A percentile compares a stretch with the other conserved stretches of the same genome.
phyloP scores from a whole-genome alignment of 2,888 invertebrate genomes.

The Ochropleura leucogaster region DNA sequence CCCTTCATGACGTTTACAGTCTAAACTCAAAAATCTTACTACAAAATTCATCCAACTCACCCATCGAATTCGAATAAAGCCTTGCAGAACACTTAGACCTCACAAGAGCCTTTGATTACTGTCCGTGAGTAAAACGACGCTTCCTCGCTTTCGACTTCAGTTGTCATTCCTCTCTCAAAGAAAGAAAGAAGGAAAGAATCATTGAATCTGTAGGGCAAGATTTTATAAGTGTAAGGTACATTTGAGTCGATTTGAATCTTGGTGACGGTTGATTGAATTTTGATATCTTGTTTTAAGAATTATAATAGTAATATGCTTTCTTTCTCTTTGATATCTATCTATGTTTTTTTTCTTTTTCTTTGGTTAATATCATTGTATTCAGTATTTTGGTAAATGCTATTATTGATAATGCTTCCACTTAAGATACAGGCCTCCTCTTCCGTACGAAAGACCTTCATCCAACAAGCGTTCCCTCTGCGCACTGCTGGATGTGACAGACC shows the following conservation, averaged over 20 bases:
- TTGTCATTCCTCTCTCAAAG: conserved; percentile 43
- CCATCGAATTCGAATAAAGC: conserved; percentile 49
- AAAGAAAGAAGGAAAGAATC: conserved; percentile 20
- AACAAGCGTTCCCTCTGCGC: not conserved
- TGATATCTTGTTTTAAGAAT: not conserved
- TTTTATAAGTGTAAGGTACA: conserved; percentile 10
- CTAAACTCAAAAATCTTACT: not conserved
- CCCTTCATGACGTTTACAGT: not conserved
- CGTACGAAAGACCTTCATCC: not conserved
- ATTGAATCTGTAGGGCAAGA: conserved; percentile 40
- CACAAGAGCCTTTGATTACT: conserved; percentile 56
- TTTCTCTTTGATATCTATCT: too few relatives aligned
- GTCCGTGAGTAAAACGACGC: conserved; percentile 55
- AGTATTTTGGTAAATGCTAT: not conserved
- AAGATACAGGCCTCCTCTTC: not conserved
- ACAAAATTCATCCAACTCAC: conserved; percentile 13
- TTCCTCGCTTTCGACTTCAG: conserved; percentile 57
- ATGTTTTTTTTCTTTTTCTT: not conserved
- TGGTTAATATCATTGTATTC: not conserved
- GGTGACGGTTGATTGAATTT: conserved; percentile 20
- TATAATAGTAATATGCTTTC: not conserved
- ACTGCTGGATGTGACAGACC: not conserved
- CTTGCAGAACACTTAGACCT: conserved; percentile 51
- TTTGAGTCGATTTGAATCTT: conserved; percentile 5
- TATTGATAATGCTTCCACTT: not conserved